Base-by-base conservation (phyloP, 2,113 vertebrate species). In the Aptenodytes forsteri region DNA sequence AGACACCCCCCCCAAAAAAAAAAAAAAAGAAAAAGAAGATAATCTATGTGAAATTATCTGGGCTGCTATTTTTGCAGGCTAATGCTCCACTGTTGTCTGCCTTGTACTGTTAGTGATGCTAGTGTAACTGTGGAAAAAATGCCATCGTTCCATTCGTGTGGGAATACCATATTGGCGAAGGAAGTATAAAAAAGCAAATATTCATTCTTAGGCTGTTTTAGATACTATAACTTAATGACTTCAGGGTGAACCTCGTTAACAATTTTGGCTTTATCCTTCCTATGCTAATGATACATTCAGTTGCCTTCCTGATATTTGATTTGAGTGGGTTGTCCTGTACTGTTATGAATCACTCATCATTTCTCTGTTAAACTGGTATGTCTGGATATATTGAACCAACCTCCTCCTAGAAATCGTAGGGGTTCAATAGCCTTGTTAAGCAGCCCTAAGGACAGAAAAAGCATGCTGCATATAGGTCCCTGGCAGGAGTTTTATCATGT, bases 11-110 rank as follows among this genome's bases (percentile, higher is more conserved):
- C 5, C 13, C 3, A 23, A 56, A 4, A 38, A 44, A 26, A 12
- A 3, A 6, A 9, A 11, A 2, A 8, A 56, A 8, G 5, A 58
- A 0, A 54, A 34, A 20, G 1, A 69, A 30, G 6, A 23, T 32
- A 42, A 52, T 27, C 10, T 14, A 13, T 70, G 25, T 16, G 17
- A 78, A 71, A 66, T 81, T 81, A 44, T 15, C 15, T 66, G 20
- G 13, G 22, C 13, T 72, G 16, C 2, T 69, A 5, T 58, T 83
- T 94, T 76, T 83, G 32, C 32, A 73, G 34, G 11, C 4, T 62
- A 16, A 42, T 46, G 29, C n/a, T 89, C 9, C 26, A 38, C 10
- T 54, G 18, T 34, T 54, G 13, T 62, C 11, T 70, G 29, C 16
- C n/a, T 83, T 44, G 29, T 52, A 47, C 26, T 55, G 1, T 10